phyloP scores from a whole-genome alignment of 2,797 vertebrate species.

The Pseudotriccus pelzelni region DNA sequence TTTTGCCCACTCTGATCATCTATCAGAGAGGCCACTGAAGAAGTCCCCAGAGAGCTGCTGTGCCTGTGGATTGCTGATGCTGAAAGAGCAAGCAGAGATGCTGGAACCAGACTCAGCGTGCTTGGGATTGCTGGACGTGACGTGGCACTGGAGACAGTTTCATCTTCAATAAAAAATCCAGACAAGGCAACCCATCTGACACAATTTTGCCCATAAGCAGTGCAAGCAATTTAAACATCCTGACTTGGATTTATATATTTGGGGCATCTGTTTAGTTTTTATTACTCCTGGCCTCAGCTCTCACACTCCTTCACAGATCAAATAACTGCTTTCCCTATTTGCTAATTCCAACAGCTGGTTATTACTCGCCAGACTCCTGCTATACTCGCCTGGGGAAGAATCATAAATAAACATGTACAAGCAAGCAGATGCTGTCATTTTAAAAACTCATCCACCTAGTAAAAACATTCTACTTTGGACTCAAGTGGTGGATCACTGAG shows the following conservation, averaged over 20 bases:
- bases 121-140: not conserved
- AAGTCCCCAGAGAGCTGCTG: not conserved
- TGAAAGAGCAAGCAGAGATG: not conserved
- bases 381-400: slow-evolving; percentile 76
- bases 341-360: slow-evolving; percentile 78
- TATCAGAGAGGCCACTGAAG: not conserved
- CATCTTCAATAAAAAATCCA: not conserved
- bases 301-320: slow-evolving; percentile 77
- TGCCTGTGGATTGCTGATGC: rapidly evolving
- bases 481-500: slow-evolving; percentile 55
- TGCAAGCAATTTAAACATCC: not conserved
- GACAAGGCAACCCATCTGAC: not conserved
- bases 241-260: not conserved
- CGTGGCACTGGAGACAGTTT: not conserved
- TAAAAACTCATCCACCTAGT: slow-evolving; percentile 71
- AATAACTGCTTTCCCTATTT: slow-evolving; percentile 61
- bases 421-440: slow-evolving; percentile 81
- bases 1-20: not conserved
- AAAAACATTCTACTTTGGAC: slow-evolving; percentile 70
- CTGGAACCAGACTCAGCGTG: no score
- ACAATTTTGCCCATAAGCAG: not conserved
- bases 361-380: slow-evolving; percentile 57
- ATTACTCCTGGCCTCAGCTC: slow-evolving; percentile 59
- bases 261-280: slow-evolving; percentile 60
- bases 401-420: slow-evolving; percentile 79